Base-by-base conservation (phyloP, 2,888 invertebrate species). In the Melanostoma scalare region DNA sequence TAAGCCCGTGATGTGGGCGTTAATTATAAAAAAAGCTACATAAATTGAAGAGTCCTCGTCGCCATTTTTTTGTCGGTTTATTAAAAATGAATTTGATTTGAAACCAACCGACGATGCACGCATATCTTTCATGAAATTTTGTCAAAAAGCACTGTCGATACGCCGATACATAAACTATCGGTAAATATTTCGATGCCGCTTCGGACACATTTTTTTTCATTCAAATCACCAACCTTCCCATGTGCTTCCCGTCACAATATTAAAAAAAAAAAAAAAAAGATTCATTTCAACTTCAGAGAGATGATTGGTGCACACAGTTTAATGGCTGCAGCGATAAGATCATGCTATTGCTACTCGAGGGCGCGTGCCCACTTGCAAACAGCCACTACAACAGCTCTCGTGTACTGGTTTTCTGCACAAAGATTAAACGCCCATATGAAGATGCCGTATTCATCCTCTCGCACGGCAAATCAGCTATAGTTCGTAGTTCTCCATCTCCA, bases 311-410 rank as follows among this genome's bases (percentile, higher is more conserved):
- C 50, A 56, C 63, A n/a, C 52, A 79, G 75, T 84, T 74, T 82
- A 85, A 79, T 72, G 60, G 67, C 50, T 56, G 48, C 56, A 67
- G 40, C 85, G 77, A 85, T 80, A 85, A 78, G 86, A 86, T 88
- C 88, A 87, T 86, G 86, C 84, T 86, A 78, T 86, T 85, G 87
- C 88, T 87, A 87, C 87, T 87, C 87, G 87, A 86, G 86, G 88
- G 88, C 88, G 87, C 88, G 88, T 88, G 88, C 87, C 88, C 86
- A 85, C 84, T 84, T 80, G 58, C 78, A 75, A 73, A 75, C 69
- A 72, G 71, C 60, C 56, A 75, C 44, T 53, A 75, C 50, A 58
- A 58, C 50, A 71, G 74, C 67, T 63, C 50, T 42, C 65, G 73
- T 61, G 63, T 78, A 73, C 78, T 76, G 82, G 71, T 75, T 71